A percentile compares a stretch with the other conserved stretches of the same genome.
These are phyloP conservation scores for Heloderma charlesbogerti DNA, from an alignment of 2,113 vertebrate genomes.

Conservation along the genomic window DNA sequence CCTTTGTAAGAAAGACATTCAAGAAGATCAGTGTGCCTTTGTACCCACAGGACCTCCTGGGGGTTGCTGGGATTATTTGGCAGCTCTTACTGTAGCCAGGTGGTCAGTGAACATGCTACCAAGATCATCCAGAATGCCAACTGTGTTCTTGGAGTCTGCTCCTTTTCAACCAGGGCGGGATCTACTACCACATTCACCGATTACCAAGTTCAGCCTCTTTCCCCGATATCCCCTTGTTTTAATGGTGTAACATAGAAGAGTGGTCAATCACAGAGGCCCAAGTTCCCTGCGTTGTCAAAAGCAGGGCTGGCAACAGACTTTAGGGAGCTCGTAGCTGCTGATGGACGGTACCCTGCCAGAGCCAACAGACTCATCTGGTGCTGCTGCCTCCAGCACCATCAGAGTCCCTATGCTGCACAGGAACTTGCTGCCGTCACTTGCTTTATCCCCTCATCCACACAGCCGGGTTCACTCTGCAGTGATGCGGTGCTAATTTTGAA, in stretches of 20 bases:
- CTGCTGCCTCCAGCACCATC: no score
- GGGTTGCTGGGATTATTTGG: background rate
- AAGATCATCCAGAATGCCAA: constrained; percentile 3
- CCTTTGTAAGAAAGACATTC: background rate
- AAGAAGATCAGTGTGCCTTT: background rate
- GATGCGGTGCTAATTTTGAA: no score
- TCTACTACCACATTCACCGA: no score
- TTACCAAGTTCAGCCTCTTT: background rate
- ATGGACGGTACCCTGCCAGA: no score
- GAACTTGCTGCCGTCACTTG: no score
- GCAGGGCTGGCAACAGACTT: no score
- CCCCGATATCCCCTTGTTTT: background rate
- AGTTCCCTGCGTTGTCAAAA: background rate
- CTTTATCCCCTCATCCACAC: no score
- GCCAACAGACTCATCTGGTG: no score
- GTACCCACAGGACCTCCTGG: background rate
- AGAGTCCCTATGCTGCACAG: no score
- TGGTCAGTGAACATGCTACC: background rate
- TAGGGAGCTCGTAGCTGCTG: no score
- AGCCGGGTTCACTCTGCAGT: no score
- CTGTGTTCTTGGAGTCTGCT: constrained; percentile 2
- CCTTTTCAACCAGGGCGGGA: background rate
- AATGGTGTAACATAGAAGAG: background rate
- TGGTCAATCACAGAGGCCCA: background rate
- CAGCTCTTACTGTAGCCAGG: background rate